Evolutionary conservation across 2,888 invertebrate genomes (phyloP).

Genomic region (Mongoloraphidia duomilia): DNA sequence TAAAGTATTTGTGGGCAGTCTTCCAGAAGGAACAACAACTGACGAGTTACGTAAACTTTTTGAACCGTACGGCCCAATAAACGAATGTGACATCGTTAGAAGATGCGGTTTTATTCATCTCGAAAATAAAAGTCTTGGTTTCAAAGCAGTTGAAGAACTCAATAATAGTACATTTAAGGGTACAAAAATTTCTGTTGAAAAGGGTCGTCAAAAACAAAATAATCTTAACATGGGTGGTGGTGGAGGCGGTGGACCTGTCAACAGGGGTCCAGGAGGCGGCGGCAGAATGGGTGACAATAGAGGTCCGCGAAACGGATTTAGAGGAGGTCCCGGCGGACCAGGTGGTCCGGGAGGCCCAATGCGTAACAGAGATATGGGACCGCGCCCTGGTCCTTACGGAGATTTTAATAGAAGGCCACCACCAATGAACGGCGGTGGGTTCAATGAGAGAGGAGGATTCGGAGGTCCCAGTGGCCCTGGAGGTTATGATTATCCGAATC

Average conservation of each 20-base stretch:
- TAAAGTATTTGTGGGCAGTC: constrained; percentile 87
- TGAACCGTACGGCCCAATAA: constrained; percentile 73
- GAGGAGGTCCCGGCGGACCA: constrained; percentile 30
- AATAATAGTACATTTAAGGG: constrained; percentile 76
- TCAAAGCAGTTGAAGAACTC: constrained; percentile 63
- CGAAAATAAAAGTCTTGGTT: constrained; percentile 69
- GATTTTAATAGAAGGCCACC: background rate
- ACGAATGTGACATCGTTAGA: constrained; percentile 89
- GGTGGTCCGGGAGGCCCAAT: constrained; percentile 21
- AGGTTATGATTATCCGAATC: background rate
- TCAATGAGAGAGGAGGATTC: background rate
- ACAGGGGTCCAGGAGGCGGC: constrained; percentile 20
- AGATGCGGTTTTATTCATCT: constrained; percentile 90
- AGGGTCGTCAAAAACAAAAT: constrained; percentile 61
- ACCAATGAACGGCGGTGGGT: constrained; percentile 1
- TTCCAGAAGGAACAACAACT: constrained; percentile 71
- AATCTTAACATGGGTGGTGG: constrained; percentile 39
- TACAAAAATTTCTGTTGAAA: constrained; percentile 69
- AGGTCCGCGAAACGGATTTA: constrained; percentile 35
- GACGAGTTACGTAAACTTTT: constrained; percentile 73
- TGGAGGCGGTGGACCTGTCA: constrained; percentile 28
- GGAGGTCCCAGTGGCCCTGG: background rate
- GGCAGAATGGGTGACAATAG: constrained; percentile 38
- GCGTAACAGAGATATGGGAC: constrained; percentile 8
- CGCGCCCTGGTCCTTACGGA: constrained; percentile 16